Base-by-base conservation (phyloP, 2,797 vertebrate species). In the Hephaestus fuliginosus region DNA sequence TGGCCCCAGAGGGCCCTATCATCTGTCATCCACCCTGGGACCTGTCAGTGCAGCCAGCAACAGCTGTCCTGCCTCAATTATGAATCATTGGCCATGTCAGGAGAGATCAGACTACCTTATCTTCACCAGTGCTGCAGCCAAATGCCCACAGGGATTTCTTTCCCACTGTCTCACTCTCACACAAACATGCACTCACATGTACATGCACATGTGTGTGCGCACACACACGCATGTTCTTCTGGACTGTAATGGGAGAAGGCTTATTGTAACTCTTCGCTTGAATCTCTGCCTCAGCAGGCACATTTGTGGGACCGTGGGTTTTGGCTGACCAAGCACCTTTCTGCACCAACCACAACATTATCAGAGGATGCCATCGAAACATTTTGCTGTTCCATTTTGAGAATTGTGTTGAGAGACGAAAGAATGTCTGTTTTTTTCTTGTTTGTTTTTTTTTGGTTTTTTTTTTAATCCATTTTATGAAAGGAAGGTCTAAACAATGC, bases 31-130 rank as follows among this genome's bases (percentile, higher is more conserved):
- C 78, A 88, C 91, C 89, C 87, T 77, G 90, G 89, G 93, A 89
- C 91, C 90, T 92, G 92, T 93, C 93, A 92, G 64, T 78, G 84
- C 85, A 90, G 90, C 91, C 88, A 86, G 92, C 89, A 93, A 91
- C 93, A 95, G 92, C 93, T 95, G 94, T 94, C 94, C 91, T 87
- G 87, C 91, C 91, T 94, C 93, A 94, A 91, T 93, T 93, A 94
- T 94, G 92, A 95, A 94, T 93, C 93, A 92, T 92, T 92, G 92
- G 89, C 88, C 90, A 86, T 92, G 91, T 92, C 92, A 92, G 90
- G 91, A 90, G 90, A 91, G 88, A 92, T 92, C 90, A 92, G 85
- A 90, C 90, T 88, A 82, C 86, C 93, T 92, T 92, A 93, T 93
- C 92, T 91, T 85, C 88, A 76, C 77, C 82, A 81, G 73, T 63